Evolutionary conservation across 1,140 invertebrate species (phyloP).

Genomic region (Holcopasites calliopsidis): DNA sequence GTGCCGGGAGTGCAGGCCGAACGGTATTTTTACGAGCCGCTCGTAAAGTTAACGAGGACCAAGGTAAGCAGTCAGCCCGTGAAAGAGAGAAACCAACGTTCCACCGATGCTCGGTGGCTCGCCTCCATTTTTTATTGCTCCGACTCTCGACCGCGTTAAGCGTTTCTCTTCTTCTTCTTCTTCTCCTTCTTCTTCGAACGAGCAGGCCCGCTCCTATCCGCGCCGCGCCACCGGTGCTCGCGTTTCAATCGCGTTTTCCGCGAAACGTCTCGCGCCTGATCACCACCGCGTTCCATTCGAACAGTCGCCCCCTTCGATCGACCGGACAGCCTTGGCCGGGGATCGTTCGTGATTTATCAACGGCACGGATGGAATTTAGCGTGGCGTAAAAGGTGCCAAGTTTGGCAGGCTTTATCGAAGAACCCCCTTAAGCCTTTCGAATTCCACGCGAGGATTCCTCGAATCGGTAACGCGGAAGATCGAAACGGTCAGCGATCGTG

Average conservation of each 20-base stretch:
- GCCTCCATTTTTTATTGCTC: conserved; percentile 56
- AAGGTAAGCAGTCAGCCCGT: conserved; percentile 53
- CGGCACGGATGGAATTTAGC: too few species aligned
- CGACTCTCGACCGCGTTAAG: not conserved
- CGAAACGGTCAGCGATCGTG: not conserved
- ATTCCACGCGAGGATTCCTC: not conserved
- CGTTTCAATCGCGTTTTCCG: not conserved
- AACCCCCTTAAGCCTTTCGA: not conserved
- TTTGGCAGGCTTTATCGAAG: too few species aligned
- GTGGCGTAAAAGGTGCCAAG: too few species aligned
- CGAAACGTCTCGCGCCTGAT: conserved; percentile 33
- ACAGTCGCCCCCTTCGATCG: not conserved
- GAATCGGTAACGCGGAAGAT: not conserved
- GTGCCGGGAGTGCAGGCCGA: conserved; percentile 68
- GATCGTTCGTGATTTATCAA: too few species aligned
- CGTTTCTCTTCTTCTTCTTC: conserved; percentile 12
- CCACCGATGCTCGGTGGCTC: conserved; percentile 59
- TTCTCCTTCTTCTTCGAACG: not conserved
- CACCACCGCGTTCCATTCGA: not conserved
- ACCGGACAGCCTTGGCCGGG: too few species aligned
- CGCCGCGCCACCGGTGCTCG: not conserved
- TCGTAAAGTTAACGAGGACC: conserved; percentile 80
- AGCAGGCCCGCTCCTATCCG: not conserved
- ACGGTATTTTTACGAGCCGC: conserved; percentile 80
- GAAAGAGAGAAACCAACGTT: conserved; percentile 60